A percentile compares a stretch with the other conserved stretches of the same genome.
Evolutionary conservation across 1,140 invertebrate genomes (phyloP).

Genomic region (Acromyrmex echinatior): DNA sequence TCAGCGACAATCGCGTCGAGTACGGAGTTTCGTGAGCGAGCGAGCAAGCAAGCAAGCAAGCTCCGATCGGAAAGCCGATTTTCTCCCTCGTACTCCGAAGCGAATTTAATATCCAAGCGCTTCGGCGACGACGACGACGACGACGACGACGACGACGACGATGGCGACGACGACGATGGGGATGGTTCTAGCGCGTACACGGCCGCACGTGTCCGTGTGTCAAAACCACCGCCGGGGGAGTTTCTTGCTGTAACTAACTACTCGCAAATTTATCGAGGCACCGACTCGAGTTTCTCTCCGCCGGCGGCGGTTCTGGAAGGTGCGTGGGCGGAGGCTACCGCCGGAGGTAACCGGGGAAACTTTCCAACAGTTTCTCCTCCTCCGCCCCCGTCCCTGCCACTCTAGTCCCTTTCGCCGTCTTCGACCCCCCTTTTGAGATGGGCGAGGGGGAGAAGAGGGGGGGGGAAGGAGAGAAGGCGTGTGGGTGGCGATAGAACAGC

Average conservation of each 20-base stretch:
- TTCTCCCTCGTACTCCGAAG: conserved; percentile 34
- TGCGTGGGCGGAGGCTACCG: conserved; percentile 69
- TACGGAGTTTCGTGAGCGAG: conserved; percentile 23
- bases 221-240: conserved; percentile 76
- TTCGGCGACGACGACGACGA: neutral
- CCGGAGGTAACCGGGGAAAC: conserved; percentile 81
- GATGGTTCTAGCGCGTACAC: conserved; percentile 36
- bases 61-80: conserved; percentile 61
- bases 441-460: neutral
- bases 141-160: neutral
- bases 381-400: conserved; percentile 3
- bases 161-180: neutral
- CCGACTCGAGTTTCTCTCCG: conserved; percentile 82
- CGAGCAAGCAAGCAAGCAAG: conserved; percentile 14
- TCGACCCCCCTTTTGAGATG: neutral
- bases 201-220: conserved; percentile 50
- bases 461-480: neutral
- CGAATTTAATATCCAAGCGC: conserved; percentile 58
- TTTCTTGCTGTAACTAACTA: conserved; percentile 85
- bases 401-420: conserved; percentile 32
- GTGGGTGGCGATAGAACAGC: conserved; percentile 46
- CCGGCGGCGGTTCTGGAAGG: conserved; percentile 64
- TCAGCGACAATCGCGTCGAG: conserved; percentile 49
- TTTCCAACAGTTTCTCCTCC: conserved; percentile 78
- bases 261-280: conserved; percentile 85